phyloP scores from a whole-genome alignment of 2,888 invertebrate species.

The Melikaiella ostensackeni region DNA sequence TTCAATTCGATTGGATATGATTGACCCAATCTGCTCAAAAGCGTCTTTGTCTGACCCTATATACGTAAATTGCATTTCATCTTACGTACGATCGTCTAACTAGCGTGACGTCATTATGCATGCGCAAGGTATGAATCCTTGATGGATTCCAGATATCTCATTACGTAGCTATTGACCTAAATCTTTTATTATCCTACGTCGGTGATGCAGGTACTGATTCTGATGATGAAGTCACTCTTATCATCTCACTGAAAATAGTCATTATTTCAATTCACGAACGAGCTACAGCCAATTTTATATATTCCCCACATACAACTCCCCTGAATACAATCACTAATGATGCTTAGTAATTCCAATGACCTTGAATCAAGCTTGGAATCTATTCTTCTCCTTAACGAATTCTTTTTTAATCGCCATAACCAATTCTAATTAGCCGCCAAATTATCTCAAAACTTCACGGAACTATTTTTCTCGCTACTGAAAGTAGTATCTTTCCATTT shows the following conservation, averaged over 20 bases:
- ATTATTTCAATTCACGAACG: slow-evolving; percentile 67
- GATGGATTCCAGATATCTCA: slow-evolving; percentile 63
- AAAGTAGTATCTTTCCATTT: not conserved
- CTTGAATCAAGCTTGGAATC: not conserved
- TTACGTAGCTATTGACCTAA: slow-evolving; percentile 71
- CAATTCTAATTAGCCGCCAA: not conserved
- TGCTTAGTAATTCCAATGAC: slow-evolving; percentile 67
- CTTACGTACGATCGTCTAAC: slow-evolving; percentile 44
- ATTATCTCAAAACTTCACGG: not conserved
- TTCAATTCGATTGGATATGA: not conserved
- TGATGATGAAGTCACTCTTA: slow-evolving; percentile 60
- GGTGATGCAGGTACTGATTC: slow-evolving; percentile 42
- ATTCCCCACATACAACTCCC: slow-evolving; percentile 58
- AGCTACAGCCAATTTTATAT: slow-evolving; percentile 66
- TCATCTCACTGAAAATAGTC: slow-evolving; percentile 71
- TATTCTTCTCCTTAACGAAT: not conserved
- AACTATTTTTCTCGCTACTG: not conserved
- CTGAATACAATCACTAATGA: slow-evolving; percentile 71
- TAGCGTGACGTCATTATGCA: slow-evolving; percentile 47
- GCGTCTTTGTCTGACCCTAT: not conserved
- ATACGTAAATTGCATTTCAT: slow-evolving; percentile 46
- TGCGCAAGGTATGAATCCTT: slow-evolving; percentile 57
- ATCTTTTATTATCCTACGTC: slow-evolving; percentile 70
- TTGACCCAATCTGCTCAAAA: not conserved
- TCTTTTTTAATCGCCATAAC: not conserved